Conservation (phyloP, 2,888 invertebrate genomes). For the Harpalus rufipes region DNA sequence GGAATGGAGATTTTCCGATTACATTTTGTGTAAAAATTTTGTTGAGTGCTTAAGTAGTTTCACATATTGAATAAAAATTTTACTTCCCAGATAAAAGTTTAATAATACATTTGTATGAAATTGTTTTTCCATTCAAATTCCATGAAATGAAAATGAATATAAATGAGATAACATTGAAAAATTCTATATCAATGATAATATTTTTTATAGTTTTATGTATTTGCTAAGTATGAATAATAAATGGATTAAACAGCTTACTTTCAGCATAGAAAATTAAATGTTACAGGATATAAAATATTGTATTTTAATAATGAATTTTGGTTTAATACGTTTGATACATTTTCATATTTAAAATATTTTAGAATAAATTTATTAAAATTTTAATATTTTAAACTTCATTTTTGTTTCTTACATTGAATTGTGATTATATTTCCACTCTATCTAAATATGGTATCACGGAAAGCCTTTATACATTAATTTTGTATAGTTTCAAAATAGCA, state of each 20-base stretch:
- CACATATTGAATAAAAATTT: neutral
- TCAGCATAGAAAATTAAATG: too few species aligned
- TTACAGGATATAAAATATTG: too few species aligned
- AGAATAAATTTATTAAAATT: too few species aligned
- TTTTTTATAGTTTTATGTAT: neutral
- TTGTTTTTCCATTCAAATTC: neutral
- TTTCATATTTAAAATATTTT: too few species aligned
- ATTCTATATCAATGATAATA: neutral
- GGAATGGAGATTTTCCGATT: neutral
- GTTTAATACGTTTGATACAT: too few species aligned
- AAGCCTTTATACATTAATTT: too few species aligned
- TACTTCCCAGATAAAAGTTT: neutral
- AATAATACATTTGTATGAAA: neutral
- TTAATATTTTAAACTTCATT: too few species aligned
- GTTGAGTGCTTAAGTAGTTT: conserved; percentile 5
- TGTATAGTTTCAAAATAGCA: too few species aligned
- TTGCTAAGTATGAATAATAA: neutral
- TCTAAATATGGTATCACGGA: too few species aligned
- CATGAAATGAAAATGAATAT: neutral
- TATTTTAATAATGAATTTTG: too few species aligned
- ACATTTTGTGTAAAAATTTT: neutral
- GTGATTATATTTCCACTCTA: too few species aligned
- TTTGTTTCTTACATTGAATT: too few species aligned
- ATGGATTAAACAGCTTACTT: neutral
- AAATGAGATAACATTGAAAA: neutral